Evolutionary conservation across 1,140 invertebrate genomes (phyloP), one percentile per base, ranked within the genome.

Genomic region (Formica selysi): DNA sequence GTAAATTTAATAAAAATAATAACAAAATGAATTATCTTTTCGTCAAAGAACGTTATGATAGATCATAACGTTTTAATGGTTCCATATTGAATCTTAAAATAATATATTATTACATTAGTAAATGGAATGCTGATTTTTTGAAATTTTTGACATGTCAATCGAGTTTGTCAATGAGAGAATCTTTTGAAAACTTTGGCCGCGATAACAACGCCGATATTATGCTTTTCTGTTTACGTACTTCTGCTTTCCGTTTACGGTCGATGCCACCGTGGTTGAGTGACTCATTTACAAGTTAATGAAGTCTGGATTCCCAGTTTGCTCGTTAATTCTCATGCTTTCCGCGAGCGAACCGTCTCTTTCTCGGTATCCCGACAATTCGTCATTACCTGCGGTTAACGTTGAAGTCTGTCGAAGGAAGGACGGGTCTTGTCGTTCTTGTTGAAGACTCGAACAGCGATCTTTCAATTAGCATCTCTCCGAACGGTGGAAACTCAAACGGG

Each of bases 261-360:
- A 81, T 80, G 32, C 51, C 48, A 51, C 78, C 78, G 38, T 29
- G 38, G 67, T 61, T 67, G 79, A 81, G 67, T 73, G 79, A 81
- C 79, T 81, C 54, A 70, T 83, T 73, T 74, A 83, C 79, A 81
- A 81, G 79, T 83, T 83, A 83, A 83, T 74, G 68, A 83, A 83
- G 79, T 74, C 68, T 22, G 38, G 79, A 83, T 74, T 61, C 38
- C 54, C 79, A 73, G 68, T 59, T 74, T n/a, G 79, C 54, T 83
- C 68, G 79, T 83, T 73, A 83, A 83, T 83, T 83, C 48, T 51
- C 79, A 44, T 73, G 26, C 38, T 44, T 26, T 26, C 54, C 54
- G 54, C 44, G 64, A 80, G 57, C 79, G 68, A 74, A 68, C 54
- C 44, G 68, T 83, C 79, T 83, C 79, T 38, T 81, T 73, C 65